phyloP scores from a whole-genome alignment of 2,888 invertebrate genomes.

The Timema cristinae region DNA sequence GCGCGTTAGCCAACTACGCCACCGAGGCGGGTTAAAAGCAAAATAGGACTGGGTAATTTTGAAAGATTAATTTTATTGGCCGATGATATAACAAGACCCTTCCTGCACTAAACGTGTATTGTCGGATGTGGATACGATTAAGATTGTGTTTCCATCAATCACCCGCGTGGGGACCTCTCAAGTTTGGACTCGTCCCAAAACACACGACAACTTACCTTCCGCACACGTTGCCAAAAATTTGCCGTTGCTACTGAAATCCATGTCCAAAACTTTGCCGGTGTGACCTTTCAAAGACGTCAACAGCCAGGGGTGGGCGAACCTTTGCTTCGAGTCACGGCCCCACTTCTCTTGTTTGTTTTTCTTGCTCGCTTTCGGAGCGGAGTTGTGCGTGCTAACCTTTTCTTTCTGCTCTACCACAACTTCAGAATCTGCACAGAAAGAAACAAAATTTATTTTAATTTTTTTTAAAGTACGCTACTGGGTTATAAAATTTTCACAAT shows the following conservation, averaged over 20 bases:
- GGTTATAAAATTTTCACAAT: too few species aligned
- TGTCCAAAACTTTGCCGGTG: slow-evolving; percentile 65
- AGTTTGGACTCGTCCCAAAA: too few species aligned
- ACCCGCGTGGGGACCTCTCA: too few species aligned
- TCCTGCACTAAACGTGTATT: too few species aligned
- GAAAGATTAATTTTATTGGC: too few species aligned
- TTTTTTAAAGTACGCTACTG: not conserved
- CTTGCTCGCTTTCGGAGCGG: slow-evolving; percentile 45
- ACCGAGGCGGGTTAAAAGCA: too few species aligned
- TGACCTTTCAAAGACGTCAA: slow-evolving; percentile 79
- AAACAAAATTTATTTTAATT: slow-evolving; percentile 18
- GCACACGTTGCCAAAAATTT: slow-evolving; percentile 81
- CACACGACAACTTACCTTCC: slow-evolving; percentile 61
- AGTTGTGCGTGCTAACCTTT: slow-evolving; percentile 41
- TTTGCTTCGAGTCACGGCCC: slow-evolving; percentile 45
- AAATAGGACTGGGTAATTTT: too few species aligned
- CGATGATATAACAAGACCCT: too few species aligned
- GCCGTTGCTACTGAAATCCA: slow-evolving; percentile 80
- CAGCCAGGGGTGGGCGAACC: slow-evolving; percentile 73
- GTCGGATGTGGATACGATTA: too few species aligned
- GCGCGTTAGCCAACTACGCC: too few species aligned
- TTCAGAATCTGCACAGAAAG: slow-evolving; percentile 20
- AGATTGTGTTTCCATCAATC: too few species aligned
- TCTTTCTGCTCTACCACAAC: slow-evolving; percentile 39
- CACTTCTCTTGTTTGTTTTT: slow-evolving; percentile 44